Evolutionary conservation across 2,888 invertebrate genomes (phyloP).

Genomic region (Hirtodrosophila duncani): DNA sequence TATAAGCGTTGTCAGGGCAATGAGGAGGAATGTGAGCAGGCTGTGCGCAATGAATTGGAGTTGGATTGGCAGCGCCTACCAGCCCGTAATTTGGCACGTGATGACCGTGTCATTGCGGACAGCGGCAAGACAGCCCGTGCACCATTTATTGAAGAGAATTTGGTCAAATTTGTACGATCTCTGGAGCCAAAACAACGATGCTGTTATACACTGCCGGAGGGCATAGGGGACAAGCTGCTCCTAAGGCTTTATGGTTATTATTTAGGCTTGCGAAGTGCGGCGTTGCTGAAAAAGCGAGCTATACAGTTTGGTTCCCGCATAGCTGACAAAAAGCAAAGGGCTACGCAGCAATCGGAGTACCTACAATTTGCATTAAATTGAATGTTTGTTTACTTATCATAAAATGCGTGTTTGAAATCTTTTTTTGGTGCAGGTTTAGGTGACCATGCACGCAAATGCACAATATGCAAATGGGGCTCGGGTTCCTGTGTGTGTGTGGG

Average conservation of each 20-base stretch:
- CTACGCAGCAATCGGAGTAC: conserved; percentile 84
- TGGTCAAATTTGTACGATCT: conserved; percentile 82
- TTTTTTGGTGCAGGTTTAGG: too few species aligned
- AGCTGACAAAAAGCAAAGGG: conserved; percentile 94
- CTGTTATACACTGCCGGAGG: conserved; percentile 80
- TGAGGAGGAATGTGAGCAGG: conserved; percentile 76
- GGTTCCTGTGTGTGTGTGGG: too few species aligned
- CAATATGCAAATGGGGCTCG: too few species aligned
- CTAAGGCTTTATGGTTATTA: conserved; percentile 86
- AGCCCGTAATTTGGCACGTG: conserved; percentile 93
- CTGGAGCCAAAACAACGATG: conserved; percentile 83
- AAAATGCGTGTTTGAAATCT: too few species aligned
- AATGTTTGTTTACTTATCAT: too few species aligned
- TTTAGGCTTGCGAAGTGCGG: conserved; percentile 83
- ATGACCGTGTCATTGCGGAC: conserved; percentile 94
- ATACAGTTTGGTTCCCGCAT: conserved; percentile 98
- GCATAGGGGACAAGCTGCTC: conserved; percentile 95
- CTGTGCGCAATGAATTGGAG: conserved; percentile 82
- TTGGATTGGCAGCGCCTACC: conserved; percentile 92
- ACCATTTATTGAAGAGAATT: conserved; percentile 87
- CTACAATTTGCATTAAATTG: conserved; percentile 25
- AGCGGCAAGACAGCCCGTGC: conserved; percentile 91
- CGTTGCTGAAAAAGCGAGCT: conserved; percentile 91
- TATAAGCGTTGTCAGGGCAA: conserved; percentile 80
- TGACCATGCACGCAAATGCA: too few species aligned